phyloP scores from a whole-genome alignment of 1,140 invertebrate species.

The Drosophila pseudoobscura region DNA sequence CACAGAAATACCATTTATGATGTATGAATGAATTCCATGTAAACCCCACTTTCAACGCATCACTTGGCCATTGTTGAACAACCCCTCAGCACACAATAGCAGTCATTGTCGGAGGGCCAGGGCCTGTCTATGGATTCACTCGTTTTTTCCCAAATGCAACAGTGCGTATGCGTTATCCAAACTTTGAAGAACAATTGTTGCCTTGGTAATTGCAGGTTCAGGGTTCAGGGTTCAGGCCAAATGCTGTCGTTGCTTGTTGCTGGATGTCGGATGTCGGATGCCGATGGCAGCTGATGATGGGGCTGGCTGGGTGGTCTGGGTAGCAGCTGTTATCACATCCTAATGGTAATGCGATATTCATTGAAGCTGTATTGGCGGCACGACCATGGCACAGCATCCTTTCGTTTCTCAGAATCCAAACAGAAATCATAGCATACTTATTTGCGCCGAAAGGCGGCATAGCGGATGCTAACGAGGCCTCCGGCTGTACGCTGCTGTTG shows the following conservation, averaged over 20 bases:
- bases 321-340: conserved; percentile 53
- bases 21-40: neutral
- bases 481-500: conserved; percentile 42
- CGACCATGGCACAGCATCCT: neutral
- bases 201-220: conserved; percentile 43
- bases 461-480: conserved; percentile 40
- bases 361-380: conserved; percentile 45
- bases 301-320: conserved; percentile 2
- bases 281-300: conserved; percentile 15
- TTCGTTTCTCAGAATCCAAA: neutral
- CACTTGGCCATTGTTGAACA: conserved; percentile 1
- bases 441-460: conserved; percentile 36
- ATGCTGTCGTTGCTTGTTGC: conserved; percentile 22
- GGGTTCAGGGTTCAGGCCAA: conserved; percentile 6
- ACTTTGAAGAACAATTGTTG: conserved; percentile 53
- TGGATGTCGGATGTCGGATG: neutral
- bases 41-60: conserved; percentile 11
- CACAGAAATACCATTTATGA: too few species aligned
- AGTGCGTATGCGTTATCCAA: conserved; percentile 52
- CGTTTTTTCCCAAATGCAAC: conserved; percentile 27
- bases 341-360: conserved; percentile 70
- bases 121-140: conserved; percentile 3
- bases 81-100: conserved; percentile 30
- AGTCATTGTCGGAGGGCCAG: conserved; percentile 18
- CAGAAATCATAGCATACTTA: conserved; percentile 36